A percentile compares a stretch with the other conserved stretches of the same genome.
phyloP scores from a whole-genome alignment of 2,113 vertebrate species.

The Camelus dromedarius region DNA sequence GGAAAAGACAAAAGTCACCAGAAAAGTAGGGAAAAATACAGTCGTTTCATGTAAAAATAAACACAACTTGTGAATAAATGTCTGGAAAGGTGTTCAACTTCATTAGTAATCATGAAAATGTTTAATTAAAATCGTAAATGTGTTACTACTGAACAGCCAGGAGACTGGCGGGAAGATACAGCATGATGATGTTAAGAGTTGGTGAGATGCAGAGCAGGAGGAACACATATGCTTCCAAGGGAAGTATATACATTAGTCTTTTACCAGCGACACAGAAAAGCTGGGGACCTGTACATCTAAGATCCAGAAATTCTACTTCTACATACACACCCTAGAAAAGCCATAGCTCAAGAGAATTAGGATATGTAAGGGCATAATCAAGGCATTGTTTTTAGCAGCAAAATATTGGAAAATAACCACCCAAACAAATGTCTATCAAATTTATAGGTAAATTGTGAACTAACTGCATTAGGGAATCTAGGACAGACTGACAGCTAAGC shows the following conservation, averaged over 20 bases:
- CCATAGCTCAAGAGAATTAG: background rate
- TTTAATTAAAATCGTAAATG: background rate
- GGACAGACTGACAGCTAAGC: rapidly evolving
- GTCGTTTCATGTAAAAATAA: background rate
- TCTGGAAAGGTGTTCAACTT: background rate
- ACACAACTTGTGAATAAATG: background rate
- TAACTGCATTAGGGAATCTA: background rate
- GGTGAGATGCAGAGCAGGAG: background rate
- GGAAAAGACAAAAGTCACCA: background rate
- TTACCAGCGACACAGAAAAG: background rate
- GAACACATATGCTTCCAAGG: too few relatives aligned
- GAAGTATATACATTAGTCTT: background rate
- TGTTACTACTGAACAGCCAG: background rate
- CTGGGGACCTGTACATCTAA: background rate
- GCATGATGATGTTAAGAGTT: too few relatives aligned
- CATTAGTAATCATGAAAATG: background rate
- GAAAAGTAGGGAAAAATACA: background rate
- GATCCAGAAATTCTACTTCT: background rate
- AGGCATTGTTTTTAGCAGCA: background rate
- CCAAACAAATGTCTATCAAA: too few relatives aligned
- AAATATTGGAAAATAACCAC: background rate
- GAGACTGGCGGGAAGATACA: rapidly evolving
- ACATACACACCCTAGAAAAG: rapidly evolving
- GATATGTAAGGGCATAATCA: too few relatives aligned
- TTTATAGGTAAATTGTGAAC: too few relatives aligned